A percentile compares a stretch with the other conserved stretches of the same genome.
Evolutionary conservation across 2,797 vertebrate genomes (phyloP).

Genomic region (Macrochelys suwanniensis): DNA sequence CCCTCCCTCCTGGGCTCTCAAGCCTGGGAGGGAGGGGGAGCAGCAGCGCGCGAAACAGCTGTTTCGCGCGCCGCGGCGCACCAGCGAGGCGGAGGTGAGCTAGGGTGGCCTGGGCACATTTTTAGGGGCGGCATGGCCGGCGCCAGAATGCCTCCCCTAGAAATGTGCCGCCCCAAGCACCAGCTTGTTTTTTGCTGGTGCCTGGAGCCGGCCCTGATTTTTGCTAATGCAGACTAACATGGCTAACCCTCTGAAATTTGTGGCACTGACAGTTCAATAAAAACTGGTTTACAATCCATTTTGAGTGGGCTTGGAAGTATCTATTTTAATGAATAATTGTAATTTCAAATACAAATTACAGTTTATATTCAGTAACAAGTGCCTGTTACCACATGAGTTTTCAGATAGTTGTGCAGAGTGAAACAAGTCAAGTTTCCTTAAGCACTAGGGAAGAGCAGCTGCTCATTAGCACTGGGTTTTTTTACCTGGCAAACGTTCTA

Average conservation of each 20-base stretch:
- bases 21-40: too few species aligned
- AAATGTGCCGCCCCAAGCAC: too few species aligned
- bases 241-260: not conserved
- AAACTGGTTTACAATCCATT: not conserved
- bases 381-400: slow-evolving; percentile 1
- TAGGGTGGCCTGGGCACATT: too few species aligned
- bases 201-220: too few species aligned
- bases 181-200: too few species aligned
- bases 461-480: slow-evolving; percentile 59
- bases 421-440: slow-evolving; percentile 33
- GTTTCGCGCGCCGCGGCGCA: too few species aligned
- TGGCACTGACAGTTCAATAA: not conserved
- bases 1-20: too few species aligned
- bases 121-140: too few species aligned
- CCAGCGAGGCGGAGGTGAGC: too few species aligned
- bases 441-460: slow-evolving; percentile 42
- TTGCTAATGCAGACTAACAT: too few species aligned
- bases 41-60: too few species aligned
- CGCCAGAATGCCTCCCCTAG: too few species aligned
- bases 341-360: not conserved
- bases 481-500: slow-evolving; percentile 38
- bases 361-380: not conserved
- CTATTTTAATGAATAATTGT: slow-evolving; percentile 1
- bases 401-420: slow-evolving; percentile 10
- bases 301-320: not conserved